Evolutionary conservation across 2,113 vertebrate genomes (phyloP).

Genomic region (Bambusicola thoracicus): DNA sequence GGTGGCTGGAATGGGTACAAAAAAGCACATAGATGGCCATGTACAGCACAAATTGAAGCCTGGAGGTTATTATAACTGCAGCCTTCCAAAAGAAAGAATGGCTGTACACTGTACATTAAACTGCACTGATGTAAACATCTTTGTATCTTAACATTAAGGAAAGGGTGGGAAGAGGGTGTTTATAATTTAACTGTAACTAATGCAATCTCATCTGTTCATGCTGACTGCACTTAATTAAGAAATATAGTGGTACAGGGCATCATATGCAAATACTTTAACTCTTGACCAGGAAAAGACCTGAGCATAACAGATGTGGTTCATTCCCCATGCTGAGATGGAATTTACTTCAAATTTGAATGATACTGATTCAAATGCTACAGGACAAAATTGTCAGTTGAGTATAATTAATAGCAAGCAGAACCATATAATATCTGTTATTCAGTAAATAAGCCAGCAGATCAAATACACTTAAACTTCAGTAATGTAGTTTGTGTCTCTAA

Average conservation of each 20-base stretch:
- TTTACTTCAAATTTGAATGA: background rate
- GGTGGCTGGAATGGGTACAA: slow-evolving; percentile 63
- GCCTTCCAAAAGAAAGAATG: slow-evolving; percentile 4
- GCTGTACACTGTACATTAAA: background rate
- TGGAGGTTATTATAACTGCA: slow-evolving; percentile 36
- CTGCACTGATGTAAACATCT: background rate
- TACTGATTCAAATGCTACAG: background rate
- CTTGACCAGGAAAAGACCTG: background rate
- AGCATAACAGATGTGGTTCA: background rate
- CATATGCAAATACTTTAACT: background rate
- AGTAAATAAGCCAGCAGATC: background rate
- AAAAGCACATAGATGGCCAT: background rate
- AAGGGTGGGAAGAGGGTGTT: background rate
- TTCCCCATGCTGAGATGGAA: background rate
- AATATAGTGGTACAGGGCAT: background rate
- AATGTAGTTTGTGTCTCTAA: background rate
- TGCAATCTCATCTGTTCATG: background rate
- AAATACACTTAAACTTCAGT: background rate
- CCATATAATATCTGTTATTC: background rate
- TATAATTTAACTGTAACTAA: background rate
- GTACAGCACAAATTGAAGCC: background rate
- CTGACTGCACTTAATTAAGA: background rate
- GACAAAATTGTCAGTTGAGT: background rate
- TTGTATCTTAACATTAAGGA: background rate
- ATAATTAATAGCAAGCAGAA: background rate